Evolutionary conservation across 2,113 vertebrate genomes (phyloP), one percentile per base, ranked within the genome.

Genomic region (Verasper variegatus): DNA sequence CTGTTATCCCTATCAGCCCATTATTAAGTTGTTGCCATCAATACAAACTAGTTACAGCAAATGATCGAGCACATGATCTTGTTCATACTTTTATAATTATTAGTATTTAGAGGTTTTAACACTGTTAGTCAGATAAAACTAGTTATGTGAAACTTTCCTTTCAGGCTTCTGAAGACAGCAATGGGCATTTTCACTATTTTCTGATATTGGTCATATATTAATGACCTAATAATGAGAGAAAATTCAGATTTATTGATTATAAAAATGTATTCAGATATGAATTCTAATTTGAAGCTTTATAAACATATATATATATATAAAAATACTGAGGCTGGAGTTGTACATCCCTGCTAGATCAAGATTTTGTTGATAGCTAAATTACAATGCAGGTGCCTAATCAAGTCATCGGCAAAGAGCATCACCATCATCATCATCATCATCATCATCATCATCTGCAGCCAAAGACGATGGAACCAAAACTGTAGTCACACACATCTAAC

Each of bases 361-460:
- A 54, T 55, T 78, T 78, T 73, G 9, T 75, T 63, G 23, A 67
- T 15, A 52, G 21, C 45, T 84, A 58, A 47, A 72, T 69, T 77
- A 84, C 69, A 98, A 99, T 98, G 97, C 97, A 99, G 97, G 97
- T 97, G 96, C 95, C 97, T 98, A 94, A 94, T 77, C 74, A 94
- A 93, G 92, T 89, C 90, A 95, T 81, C 35, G 84, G 79, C 86
- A 84, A 87, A 76, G 80, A 92, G 85, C 91, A 86, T 88, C 96
- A 89, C 76, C 81, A 83, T 71, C 74, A 81, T 63, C 67, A 75
- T 61, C 73, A 80, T 62, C 83, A 84, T 62, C 73, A 88, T 35
- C 77, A 85, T 69, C 96, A 96, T 83, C 92, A 90, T 94, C 95
- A 93, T 94, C 93, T 95, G 95, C 96, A 98, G 97, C 96, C 96